Percentiles rank a stretch among this genome's conserved stretches.
These are phyloP conservation scores for Drosophila auraria DNA, from an alignment of 1,140 invertebrate species.

Conservation along the genomic window DNA sequence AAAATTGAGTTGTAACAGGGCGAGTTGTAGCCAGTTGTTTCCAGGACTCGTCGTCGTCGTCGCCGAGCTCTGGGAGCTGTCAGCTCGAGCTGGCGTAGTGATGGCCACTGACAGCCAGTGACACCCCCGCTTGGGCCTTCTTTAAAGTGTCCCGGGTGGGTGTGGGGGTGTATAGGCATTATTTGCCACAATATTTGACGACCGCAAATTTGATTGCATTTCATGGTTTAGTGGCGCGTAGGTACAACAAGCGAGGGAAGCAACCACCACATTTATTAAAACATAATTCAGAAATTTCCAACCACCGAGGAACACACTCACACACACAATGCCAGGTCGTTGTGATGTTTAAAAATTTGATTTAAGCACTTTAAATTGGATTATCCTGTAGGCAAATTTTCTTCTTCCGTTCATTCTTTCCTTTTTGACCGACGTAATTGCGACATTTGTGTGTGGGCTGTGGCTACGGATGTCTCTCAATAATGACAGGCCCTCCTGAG, in stretches of 20 bases:
- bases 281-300: conserved; percentile 83
- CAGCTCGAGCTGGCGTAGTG: conserved; percentile 75
- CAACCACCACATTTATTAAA: conserved; percentile 77
- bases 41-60: conserved; percentile 25
- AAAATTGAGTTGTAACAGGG: conserved; percentile 82
- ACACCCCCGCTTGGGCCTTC: conserved; percentile 15
- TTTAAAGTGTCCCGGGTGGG: conserved; percentile 62
- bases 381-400: conserved; percentile 83
- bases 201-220: conserved; percentile 85
- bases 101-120: conserved; percentile 72
- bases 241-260: conserved; percentile 67
- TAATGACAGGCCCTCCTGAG: conserved; percentile 71
- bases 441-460: conserved; percentile 72
- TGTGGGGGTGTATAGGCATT: conserved; percentile 55
- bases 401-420: conserved; percentile 46
- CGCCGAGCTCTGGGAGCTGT: conserved; percentile 56
- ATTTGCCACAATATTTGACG: conserved; percentile 81
- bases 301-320: conserved; percentile 20
- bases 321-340: conserved; percentile 67
- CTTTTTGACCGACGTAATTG: conserved; percentile 76
- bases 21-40: conserved; percentile 35
- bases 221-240: conserved; percentile 79
- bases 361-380: conserved; percentile 85
- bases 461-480: conserved; percentile 42
- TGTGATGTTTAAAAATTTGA: conserved; percentile 81